Evolutionary conservation across 2,888 invertebrate genomes (phyloP), one percentile per base, ranked within the genome.

Genomic region (Cordilura impudica): DNA sequence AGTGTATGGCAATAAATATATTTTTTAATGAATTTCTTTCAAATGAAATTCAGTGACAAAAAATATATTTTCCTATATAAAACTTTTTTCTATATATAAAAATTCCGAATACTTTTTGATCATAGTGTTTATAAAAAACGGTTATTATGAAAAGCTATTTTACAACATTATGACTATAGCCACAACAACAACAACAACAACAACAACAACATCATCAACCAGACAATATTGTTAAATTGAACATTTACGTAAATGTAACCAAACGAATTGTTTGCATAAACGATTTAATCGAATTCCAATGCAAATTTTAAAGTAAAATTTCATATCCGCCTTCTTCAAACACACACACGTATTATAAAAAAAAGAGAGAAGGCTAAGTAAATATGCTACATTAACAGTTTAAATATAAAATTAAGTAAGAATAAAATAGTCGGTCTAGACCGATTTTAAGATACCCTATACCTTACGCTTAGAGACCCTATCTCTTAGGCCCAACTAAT

Each of bases 271-370:
- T 87, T 87, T 87, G 88, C 87, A 88, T 87, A 87, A 87, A 87
- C 87, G 88, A 88, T 87, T 87, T 87, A 87, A 87, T 87, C 87
- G 87, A 87, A 88, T 88, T 87, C 88, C 88, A 87, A 87, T 87
- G 87, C 87, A 88, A 87, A 87, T 87, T 88, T 75, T 66, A 61
- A 87, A 85, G 82, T 84, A 87, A 87, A 87, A 87, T 87, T 87
- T 87, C 84, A 88, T 87, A 88, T 87, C 87, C 88, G 84, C 66
- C 82, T 45, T 66, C 77, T 77, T 54, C 51, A 26, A 49, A 14
- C 10, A 31, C 35, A 63, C 5, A 21, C n/a, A 23, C 2, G 35
- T 18, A n/a, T n/a, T n/a, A n/a, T n/a, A n/a, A n/a, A n/a, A n/a
- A n/a, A n/a, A n/a, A 49, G 8, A 6, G 19, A 53, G 47, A 14